phyloP scores from a whole-genome alignment of 2,113 vertebrate genomes.

The Hyperopisus bebe region DNA sequence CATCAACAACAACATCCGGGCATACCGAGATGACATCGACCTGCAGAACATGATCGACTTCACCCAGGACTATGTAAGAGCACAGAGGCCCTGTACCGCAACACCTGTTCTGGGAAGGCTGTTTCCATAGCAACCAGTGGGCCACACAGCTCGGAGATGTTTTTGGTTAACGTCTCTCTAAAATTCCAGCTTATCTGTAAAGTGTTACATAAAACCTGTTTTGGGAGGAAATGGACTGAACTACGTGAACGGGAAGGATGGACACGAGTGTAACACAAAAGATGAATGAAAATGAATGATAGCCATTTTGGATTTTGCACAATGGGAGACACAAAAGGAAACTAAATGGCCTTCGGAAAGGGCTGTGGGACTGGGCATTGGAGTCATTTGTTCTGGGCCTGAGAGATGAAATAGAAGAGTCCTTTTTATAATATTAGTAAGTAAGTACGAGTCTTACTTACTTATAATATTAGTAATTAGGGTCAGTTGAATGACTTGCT shows the following conservation, averaged over 20 bases:
- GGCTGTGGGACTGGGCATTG: neutral
- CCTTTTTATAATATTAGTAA: neutral
- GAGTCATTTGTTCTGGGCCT: neutral
- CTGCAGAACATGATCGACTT: conserved; percentile 88
- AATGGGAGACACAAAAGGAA: neutral
- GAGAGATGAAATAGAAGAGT: neutral
- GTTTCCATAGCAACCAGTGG: conserved; percentile 15
- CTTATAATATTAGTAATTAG: neutral
- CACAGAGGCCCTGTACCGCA: neutral
- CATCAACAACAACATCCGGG: conserved; percentile 86
- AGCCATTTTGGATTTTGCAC: neutral
- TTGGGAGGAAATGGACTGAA: neutral
- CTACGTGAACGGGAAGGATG: neutral
- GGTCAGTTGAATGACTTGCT: neutral
- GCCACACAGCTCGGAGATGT: neutral
- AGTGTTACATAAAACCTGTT: neutral
- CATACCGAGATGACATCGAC: conserved; percentile 83
- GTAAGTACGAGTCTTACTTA: too few relatives aligned
- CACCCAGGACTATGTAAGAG: conserved; percentile 83
- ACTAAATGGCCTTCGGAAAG: neutral
- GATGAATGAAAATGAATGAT: neutral
- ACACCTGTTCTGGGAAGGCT: neutral
- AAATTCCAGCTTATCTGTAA: neutral
- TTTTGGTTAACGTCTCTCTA: neutral
- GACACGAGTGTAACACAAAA: neutral